Percentiles rank a stretch among this genome's conserved stretches.
These are phyloP conservation scores for Baryphthengus martii DNA, from an alignment of 2,113 vertebrate species.

Conservation along the genomic window DNA sequence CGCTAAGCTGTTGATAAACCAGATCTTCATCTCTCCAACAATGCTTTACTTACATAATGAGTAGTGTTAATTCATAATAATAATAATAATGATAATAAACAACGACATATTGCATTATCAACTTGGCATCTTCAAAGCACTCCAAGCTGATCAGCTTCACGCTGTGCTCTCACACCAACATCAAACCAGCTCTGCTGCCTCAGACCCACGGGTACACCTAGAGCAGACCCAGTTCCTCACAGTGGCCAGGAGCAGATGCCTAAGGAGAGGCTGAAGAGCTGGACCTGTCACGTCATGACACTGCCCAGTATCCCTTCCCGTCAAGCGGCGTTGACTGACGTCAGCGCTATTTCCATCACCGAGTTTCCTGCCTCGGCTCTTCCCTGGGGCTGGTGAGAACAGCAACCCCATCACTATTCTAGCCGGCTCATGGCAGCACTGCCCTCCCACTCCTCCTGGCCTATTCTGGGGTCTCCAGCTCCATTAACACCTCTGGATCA, in stretches of 20 bases:
- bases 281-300: background rate
- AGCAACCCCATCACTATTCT: background rate
- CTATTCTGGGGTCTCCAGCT: background rate
- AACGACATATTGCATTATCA: background rate
- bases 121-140: fast-evolving
- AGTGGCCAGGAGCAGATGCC: background rate
- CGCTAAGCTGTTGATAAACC: background rate
- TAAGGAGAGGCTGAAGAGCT: background rate
- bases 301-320: background rate
- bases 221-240: background rate
- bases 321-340: background rate
- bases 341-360: constrained; percentile 27
- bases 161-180: background rate
- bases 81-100: background rate
- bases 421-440: background rate
- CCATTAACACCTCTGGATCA: fast-evolving
- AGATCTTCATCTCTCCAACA: background rate
- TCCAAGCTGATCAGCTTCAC: background rate
- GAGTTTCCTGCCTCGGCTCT: background rate
- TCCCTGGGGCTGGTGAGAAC: background rate
- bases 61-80: background rate
- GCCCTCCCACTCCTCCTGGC: background rate
- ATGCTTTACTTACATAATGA: background rate
- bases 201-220: background rate
- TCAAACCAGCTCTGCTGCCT: background rate